A percentile compares a stretch with the other conserved stretches of the same genome.
phyloP scores from a whole-genome alignment of 2,113 vertebrate species.

The Malurus melanocephalus region DNA sequence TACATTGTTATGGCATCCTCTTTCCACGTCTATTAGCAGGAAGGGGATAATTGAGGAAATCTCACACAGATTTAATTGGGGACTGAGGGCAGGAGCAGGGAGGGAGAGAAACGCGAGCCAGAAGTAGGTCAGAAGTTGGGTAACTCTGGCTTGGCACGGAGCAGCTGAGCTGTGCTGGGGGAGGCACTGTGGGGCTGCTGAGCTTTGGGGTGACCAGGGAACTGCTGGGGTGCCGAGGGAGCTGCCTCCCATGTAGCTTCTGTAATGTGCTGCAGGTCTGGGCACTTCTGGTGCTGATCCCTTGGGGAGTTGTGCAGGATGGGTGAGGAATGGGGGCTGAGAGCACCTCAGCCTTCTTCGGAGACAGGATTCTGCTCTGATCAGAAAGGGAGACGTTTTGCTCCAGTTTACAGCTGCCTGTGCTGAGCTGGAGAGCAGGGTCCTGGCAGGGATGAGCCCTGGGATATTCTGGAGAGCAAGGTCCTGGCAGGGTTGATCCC shows the following conservation, averaged over 20 bases:
- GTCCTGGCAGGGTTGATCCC: not conserved
- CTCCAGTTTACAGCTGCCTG: not conserved
- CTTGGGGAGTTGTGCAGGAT: accelerated
- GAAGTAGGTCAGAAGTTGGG: conserved; percentile 35
- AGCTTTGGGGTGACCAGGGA: not conserved
- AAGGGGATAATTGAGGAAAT: conserved; percentile 62
- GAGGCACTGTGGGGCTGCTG: not conserved
- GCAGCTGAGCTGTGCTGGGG: not conserved
- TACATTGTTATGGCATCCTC: conserved; percentile 54
- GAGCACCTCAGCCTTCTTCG: not conserved
- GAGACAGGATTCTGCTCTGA: not conserved
- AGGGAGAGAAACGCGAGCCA: not conserved
- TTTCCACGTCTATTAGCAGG: conserved; percentile 57
- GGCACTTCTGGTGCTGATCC: not conserved
- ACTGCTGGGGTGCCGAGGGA: not conserved
- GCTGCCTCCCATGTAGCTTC: not conserved
- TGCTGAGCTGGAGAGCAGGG: accelerated
- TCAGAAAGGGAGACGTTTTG: accelerated
- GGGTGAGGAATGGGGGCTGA: not conserved
- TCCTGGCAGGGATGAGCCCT: accelerated
- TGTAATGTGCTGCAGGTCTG: accelerated
- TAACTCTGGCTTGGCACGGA: not conserved
- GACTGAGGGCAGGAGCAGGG: conserved; percentile 36
- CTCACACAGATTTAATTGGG: conserved; percentile 54
- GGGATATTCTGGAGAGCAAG: not conserved